Percentiles rank a stretch among this genome's conserved stretches.
Conservation (phyloP, 1,140 invertebrate species). For the Panonychus citri region DNA sequence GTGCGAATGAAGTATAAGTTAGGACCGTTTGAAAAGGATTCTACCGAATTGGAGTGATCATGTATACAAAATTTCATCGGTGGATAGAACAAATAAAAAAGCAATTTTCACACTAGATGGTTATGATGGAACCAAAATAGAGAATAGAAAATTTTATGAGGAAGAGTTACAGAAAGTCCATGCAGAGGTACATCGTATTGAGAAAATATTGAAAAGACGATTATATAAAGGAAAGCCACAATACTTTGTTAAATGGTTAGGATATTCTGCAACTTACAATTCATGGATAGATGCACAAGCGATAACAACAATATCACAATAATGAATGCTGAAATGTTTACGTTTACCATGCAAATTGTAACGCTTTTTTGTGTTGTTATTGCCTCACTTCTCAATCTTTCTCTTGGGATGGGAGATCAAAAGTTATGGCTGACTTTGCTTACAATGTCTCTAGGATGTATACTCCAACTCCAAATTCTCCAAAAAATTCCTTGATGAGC, state of each 20-base stretch:
- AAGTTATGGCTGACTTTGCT: not conserved
- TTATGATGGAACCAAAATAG: not conserved
- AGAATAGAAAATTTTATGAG: not conserved
- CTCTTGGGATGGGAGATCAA: not conserved
- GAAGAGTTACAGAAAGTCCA: not conserved
- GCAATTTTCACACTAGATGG: not conserved
- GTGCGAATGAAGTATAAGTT: not conserved
- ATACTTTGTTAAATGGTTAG: constrained; percentile 68
- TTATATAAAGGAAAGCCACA: constrained; percentile 22
- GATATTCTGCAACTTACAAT: constrained; percentile 40
- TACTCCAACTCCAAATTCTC: not conserved
- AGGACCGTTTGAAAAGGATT: too few relatives aligned
- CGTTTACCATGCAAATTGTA: not conserved
- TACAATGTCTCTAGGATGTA: not conserved
- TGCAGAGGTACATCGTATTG: not conserved
- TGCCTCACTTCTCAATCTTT: not conserved
- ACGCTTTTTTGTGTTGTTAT: not conserved
- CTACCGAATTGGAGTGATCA: not conserved
- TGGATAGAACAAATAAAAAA: not conserved
- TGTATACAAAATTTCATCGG: not conserved
- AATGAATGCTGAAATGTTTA: not conserved
- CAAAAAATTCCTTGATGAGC: not conserved
- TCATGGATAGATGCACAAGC: constrained; percentile 54
- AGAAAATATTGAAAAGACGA: constrained; percentile 3
- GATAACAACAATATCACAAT: not conserved